These are phyloP conservation scores for Plebejus argus DNA, from an alignment of 2,888 invertebrate genomes.

Conservation along the genomic window DNA sequence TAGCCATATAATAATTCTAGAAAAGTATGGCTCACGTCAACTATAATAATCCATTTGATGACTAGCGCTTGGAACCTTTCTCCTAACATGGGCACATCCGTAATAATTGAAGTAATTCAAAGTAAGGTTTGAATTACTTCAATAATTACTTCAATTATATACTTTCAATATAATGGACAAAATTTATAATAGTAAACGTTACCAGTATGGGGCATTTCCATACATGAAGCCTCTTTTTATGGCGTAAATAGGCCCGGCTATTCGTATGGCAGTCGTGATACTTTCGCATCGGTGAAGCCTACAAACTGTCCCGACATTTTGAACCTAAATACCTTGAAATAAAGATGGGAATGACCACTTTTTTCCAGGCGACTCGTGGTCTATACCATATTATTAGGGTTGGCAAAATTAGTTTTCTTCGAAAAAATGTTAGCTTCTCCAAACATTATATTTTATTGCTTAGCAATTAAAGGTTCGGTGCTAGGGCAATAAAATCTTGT, in stretches of 20 bases:
- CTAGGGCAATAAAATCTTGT: conserved; percentile 12
- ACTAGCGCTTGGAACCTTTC: no score
- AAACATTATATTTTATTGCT: conserved; percentile 8
- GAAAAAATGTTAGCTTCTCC: background rate
- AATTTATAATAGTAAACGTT: conserved; percentile 42
- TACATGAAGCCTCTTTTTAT: conserved; percentile 40
- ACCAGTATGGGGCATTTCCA: conserved; percentile 38
- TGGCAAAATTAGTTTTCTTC: background rate
- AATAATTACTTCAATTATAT: no score
- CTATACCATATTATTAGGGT: conserved; percentile 30
- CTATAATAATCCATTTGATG: no score
- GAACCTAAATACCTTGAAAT: conserved; percentile 24
- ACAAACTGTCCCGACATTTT: conserved; percentile 23
- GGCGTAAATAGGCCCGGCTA: conserved; percentile 42
- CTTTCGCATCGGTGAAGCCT: conserved; percentile 39
- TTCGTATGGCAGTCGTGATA: conserved; percentile 42
- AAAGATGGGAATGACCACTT: conserved; percentile 8
- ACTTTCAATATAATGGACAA: conserved; percentile 39
- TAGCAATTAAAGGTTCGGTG: background rate
- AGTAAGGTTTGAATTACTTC: background rate
- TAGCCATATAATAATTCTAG: no score
- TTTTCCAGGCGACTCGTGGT: conserved; percentile 27
- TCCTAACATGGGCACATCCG: background rate
- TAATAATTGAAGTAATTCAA: background rate
- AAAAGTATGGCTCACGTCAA: no score